These are phyloP conservation scores for Nipponacmea schrenckii DNA, from an alignment of 2,888 invertebrate species.

Conservation along the genomic window DNA sequence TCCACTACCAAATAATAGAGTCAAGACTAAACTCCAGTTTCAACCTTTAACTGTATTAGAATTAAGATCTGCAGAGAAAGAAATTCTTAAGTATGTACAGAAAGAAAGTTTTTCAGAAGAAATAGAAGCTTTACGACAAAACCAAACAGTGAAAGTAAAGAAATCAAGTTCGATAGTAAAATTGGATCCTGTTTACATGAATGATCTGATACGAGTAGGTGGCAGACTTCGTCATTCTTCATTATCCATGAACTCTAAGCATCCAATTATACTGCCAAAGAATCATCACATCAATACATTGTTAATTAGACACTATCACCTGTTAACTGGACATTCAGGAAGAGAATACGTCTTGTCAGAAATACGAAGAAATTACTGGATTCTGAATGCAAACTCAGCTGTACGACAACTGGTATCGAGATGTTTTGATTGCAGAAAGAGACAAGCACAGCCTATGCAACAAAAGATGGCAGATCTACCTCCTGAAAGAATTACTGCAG, in stretches of 20 bases:
- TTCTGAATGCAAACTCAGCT: neutral
- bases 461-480: conserved; percentile 23
- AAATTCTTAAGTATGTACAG: conserved; percentile 11
- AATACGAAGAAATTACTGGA: conserved; percentile 12
- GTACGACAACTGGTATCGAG: neutral
- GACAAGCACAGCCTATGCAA: neutral
- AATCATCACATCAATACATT: neutral
- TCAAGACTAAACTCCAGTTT: no score
- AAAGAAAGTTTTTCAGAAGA: conserved; percentile 3
- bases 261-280: conserved; percentile 15
- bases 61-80: conserved; percentile 6
- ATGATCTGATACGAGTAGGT: conserved; percentile 11
- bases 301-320: neutral
- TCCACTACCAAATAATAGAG: neutral
- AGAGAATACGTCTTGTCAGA: neutral
- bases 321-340: conserved; percentile 5
- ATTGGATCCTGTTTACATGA: conserved; percentile 6
- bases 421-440: conserved; percentile 14
- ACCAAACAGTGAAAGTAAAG: neutral
- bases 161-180: conserved; percentile 11
- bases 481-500: conserved; percentile 16
- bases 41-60: conserved; percentile 11
- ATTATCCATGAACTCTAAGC: conserved; percentile 1
- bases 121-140: neutral
- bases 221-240: neutral